Evolutionary conservation across 2,113 vertebrate species (phyloP).

Genomic region (Indicator indicator): DNA sequence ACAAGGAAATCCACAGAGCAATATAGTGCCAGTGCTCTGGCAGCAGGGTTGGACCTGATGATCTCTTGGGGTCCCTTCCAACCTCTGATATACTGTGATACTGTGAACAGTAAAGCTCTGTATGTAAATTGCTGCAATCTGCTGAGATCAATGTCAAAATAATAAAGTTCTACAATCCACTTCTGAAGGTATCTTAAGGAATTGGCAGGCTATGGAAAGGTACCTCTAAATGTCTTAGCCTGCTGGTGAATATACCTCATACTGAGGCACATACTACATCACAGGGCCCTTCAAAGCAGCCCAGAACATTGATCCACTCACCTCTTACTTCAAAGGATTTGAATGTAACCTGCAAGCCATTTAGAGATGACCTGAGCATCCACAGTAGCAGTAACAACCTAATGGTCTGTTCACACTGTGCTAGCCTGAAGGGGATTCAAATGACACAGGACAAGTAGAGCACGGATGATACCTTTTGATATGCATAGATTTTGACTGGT

Average conservation of each 20-base stretch:
- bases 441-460: background rate
- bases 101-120: background rate
- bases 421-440: background rate
- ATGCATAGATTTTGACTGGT: background rate
- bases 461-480: background rate
- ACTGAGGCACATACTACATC: background rate
- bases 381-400: background rate
- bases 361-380: background rate
- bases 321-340: background rate
- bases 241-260: background rate
- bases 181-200: background rate
- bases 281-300: background rate
- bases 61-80: too few relatives aligned
- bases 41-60: too few relatives aligned
- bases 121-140: background rate
- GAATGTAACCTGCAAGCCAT: background rate
- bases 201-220: background rate
- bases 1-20: background rate
- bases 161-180: background rate
- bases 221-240: background rate
- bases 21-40: too few relatives aligned
- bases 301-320: background rate
- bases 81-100: too few relatives aligned
- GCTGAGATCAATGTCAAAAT: background rate
- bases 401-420: background rate